A percentile compares a stretch with the other conserved stretches of the same genome.
Conservation (phyloP, 2,888 invertebrate genomes). For the Drepana falcataria region DNA sequence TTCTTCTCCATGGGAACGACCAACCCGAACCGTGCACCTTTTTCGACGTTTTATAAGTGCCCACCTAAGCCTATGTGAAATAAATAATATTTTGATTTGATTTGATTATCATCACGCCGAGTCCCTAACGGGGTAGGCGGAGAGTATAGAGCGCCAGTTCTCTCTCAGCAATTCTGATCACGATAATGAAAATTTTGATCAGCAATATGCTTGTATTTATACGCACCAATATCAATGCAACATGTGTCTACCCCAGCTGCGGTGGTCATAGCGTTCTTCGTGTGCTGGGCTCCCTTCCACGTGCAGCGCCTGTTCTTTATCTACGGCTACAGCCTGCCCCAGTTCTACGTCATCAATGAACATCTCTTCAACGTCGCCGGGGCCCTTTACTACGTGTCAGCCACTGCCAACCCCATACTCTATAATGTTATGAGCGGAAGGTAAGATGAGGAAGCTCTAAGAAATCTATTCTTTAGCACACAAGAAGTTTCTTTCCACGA, state of each 20-base stretch:
- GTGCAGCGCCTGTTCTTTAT: constrained; percentile 91
- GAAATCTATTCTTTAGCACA: no score
- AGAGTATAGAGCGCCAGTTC: no score
- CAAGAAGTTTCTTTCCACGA: no score
- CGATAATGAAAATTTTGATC: no score
- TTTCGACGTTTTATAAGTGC: no score
- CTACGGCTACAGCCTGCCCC: constrained; percentile 80
- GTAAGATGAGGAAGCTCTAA: constrained; percentile 25
- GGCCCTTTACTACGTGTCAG: constrained; percentile 89
- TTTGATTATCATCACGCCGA: no score
- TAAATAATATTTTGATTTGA: no score
- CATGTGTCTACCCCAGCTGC: constrained; percentile 82
- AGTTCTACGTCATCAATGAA: constrained; percentile 84
- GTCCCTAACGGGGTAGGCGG: no score
- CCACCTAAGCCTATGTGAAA: no score
- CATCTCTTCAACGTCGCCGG: constrained; percentile 91
- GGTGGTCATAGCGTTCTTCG: constrained; percentile 95
- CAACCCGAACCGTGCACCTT: no score
- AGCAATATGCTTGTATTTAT: not conserved
- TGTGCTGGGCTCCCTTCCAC: constrained; percentile 98
- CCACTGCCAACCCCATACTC: constrained; percentile 92
- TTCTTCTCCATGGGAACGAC: no score
- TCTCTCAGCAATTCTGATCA: no score
- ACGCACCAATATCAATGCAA: not conserved
- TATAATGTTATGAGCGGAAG: constrained; percentile 88